Conservation (phyloP, 2,888 invertebrate species). For the Coleophora flavipennella region DNA sequence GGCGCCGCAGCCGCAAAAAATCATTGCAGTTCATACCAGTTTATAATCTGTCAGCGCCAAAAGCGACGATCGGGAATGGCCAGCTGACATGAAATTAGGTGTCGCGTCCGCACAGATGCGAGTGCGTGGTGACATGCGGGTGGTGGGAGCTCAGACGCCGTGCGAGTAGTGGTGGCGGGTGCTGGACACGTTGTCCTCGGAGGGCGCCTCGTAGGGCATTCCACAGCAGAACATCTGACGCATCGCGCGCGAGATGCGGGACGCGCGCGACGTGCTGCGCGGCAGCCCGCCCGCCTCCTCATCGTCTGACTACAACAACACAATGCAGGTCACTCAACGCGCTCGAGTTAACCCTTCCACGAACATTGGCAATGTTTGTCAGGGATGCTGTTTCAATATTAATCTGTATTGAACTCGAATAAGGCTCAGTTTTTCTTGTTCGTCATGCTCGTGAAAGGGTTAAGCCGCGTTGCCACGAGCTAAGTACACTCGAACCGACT, state of each 20-base stretch:
- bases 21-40: no score
- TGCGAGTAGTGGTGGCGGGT: slow-evolving; percentile 18
- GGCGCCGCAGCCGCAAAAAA: background rate
- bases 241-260: slow-evolving; percentile 48
- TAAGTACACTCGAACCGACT: no score
- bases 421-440: no score
- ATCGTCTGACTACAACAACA: slow-evolving; percentile 53
- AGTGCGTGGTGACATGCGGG: slow-evolving; percentile 7
- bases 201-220: slow-evolving; percentile 40
- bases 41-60: no score
- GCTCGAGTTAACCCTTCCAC: no score
- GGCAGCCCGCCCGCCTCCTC: slow-evolving; percentile 63
- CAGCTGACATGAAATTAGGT: slow-evolving; percentile 40
- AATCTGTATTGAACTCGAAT: no score
- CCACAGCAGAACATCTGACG: slow-evolving; percentile 61
- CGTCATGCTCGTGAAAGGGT: no score
- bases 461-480: no score
- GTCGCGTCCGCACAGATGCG: slow-evolving; percentile 21
- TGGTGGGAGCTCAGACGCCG: slow-evolving; percentile 30
- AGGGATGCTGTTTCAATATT: no score
- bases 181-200: slow-evolving; percentile 43
- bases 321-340: background rate
- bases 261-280: slow-evolving; percentile 49
- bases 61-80: slow-evolving; percentile 29
- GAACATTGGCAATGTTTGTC: no score